Evolutionary conservation across 2,113 vertebrate genomes (phyloP).

Genomic region (Upupa epops): DNA sequence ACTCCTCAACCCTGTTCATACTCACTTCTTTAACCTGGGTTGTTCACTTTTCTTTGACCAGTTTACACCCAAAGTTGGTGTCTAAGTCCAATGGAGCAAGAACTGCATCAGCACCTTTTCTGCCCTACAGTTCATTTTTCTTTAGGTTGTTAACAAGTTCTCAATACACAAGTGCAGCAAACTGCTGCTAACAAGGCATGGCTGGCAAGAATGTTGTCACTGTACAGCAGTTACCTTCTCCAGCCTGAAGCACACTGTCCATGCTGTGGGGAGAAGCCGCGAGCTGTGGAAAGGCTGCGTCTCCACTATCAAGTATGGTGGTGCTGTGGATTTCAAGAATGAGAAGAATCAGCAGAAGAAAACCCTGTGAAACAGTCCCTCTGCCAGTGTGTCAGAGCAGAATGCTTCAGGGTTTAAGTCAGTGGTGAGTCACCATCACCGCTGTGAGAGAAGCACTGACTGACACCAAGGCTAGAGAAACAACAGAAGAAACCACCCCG

Average conservation of each 20-base stretch:
- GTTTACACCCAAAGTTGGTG: not conserved
- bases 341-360: not conserved
- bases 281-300: slow-evolving; percentile 85
- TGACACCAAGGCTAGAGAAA: not conserved
- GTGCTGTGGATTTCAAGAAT: slow-evolving; percentile 72
- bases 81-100: not conserved
- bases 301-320: slow-evolving; percentile 84
- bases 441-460: not conserved
- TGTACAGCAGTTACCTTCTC: slow-evolving; percentile 77
- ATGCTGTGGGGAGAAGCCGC: slow-evolving; percentile 91
- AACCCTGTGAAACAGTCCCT: not conserved
- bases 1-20: not conserved
- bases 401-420: not conserved
- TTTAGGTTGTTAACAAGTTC: not conserved
- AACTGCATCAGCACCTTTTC: not conserved
- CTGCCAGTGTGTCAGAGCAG: not conserved
- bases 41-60: not conserved
- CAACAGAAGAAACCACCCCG: not conserved
- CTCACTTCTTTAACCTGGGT: not conserved
- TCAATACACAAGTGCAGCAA: not conserved
- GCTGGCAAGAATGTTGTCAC: not conserved
- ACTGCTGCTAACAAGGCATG: not conserved
- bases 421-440: not conserved
- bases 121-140: not conserved
- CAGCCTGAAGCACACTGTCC: slow-evolving; percentile 91